These are phyloP conservation scores for Trisateles emortualis DNA, from an alignment of 2,888 invertebrate species.

Conservation along the genomic window DNA sequence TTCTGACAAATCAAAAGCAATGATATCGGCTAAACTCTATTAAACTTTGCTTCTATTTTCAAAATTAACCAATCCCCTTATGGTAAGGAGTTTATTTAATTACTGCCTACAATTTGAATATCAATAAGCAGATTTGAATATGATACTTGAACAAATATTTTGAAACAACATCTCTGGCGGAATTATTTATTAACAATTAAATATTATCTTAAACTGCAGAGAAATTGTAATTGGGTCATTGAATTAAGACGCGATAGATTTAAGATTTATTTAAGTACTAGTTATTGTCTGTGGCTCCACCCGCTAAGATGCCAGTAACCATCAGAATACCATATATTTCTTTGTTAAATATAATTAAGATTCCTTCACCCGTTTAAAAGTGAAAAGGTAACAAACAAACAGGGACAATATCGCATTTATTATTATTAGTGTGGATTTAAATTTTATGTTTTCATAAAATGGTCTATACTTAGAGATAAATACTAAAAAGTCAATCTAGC, in stretches of 20 bases:
- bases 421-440: no score
- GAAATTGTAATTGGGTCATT: constrained; percentile 27
- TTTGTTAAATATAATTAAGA: no score
- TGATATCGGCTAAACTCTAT: not conserved
- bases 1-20: not conserved
- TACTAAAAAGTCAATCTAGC: no score
- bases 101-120: constrained; percentile 19
- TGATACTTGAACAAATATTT: constrained; percentile 1
- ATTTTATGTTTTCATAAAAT: no score
- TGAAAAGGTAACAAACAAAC: no score
- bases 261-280: constrained; percentile 19
- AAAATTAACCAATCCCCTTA: not conserved
- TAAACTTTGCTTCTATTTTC: not conserved
- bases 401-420: no score
- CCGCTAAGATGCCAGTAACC: no score
- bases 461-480: no score
- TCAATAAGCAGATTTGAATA: constrained; percentile 4
- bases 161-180: not conserved
- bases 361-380: no score
- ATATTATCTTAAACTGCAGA: constrained; percentile 10
- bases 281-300: no score
- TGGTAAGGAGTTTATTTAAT: constrained; percentile 22
- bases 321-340: no score
- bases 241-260: constrained; percentile 11
- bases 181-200: constrained; percentile 18